phyloP scores from a whole-genome alignment of 1,140 invertebrate species.

The Ptiloglossa arizonensis region DNA sequence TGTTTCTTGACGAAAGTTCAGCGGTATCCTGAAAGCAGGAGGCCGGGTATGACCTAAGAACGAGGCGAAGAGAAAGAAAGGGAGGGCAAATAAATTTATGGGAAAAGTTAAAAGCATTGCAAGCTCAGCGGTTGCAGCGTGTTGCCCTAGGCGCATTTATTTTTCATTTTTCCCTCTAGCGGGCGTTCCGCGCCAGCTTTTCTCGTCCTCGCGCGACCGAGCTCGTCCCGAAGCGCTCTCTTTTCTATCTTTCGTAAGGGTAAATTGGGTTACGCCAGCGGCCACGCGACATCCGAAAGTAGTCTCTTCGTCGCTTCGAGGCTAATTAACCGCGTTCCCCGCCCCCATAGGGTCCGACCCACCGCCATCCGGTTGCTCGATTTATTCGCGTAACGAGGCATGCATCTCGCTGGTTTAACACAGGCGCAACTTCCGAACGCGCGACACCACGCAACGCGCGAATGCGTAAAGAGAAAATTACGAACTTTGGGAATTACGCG shows the following conservation, averaged over 20 bases:
- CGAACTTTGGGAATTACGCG: background rate
- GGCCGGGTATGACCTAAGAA: background rate
- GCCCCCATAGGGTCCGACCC: background rate
- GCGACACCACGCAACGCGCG: too few species aligned
- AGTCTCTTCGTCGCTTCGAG: constrained; percentile 12
- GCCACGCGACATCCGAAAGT: constrained; percentile 60
- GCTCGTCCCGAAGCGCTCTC: constrained; percentile 19
- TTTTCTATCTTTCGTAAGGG: constrained; percentile 40
- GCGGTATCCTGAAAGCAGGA: constrained; percentile 57
- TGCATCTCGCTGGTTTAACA: background rate
- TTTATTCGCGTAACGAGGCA: constrained; percentile 10
- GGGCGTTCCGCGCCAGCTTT: constrained; percentile 21
- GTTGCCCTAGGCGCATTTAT: constrained; percentile 65
- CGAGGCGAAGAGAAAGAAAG: background rate
- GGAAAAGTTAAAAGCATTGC: constrained; percentile 76
- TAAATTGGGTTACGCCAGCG: constrained; percentile 68
- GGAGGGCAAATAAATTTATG: constrained; percentile 77
- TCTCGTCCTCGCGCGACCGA: constrained; percentile 16
- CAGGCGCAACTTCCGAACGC: background rate
- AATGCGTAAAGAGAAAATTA: background rate
- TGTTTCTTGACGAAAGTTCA: constrained; percentile 76
- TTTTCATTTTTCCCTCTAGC: constrained; percentile 65
- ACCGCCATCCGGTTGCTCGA: background rate
- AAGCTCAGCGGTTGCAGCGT: constrained; percentile 68
- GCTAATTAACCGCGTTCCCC: constrained; percentile 64